Conservation (phyloP, 1,140 invertebrate species). For the Dendroctonus ponderosae region DNA sequence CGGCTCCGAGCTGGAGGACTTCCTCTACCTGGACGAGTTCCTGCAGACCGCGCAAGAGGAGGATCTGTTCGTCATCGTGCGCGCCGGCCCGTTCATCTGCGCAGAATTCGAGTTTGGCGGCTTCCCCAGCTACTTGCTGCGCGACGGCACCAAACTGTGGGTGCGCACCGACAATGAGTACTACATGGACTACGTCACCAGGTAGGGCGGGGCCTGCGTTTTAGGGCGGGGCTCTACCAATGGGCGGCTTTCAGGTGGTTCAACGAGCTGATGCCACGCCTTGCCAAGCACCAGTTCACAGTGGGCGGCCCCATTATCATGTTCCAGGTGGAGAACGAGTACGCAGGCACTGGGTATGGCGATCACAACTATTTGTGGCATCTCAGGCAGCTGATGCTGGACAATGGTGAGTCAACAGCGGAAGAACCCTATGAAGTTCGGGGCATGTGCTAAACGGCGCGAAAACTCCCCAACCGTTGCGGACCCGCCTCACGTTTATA, state of each 20-base stretch:
- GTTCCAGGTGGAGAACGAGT: slow-evolving; percentile 59
- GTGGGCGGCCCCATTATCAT: slow-evolving; percentile 61
- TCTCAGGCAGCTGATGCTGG: slow-evolving; percentile 47
- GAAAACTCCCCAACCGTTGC: no score
- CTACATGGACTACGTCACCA: slow-evolving; percentile 52
- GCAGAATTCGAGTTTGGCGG: slow-evolving; percentile 69
- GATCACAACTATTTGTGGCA: slow-evolving; percentile 50
- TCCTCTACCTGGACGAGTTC: slow-evolving; percentile 61
- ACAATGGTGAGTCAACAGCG: slow-evolving; percentile 45
- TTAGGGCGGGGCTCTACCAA: no score
- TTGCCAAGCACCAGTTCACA: slow-evolving; percentile 55
- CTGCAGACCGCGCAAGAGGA: slow-evolving; percentile 78
- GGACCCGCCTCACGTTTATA: no score
- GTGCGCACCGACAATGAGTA: slow-evolving; percentile 54
- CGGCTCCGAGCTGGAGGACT: slow-evolving; percentile 69
- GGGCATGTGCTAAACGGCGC: no score
- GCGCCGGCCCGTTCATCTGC: slow-evolving; percentile 93
- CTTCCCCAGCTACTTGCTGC: slow-evolving; percentile 40
- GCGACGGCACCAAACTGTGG: slow-evolving; percentile 40
- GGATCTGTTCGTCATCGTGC: slow-evolving; percentile 78
- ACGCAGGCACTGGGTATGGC: slow-evolving; percentile 44
- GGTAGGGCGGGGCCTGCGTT: not conserved
- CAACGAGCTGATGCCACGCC: slow-evolving; percentile 51
- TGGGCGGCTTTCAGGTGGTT: slow-evolving; percentile 49
- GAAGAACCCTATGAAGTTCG: no score